These are phyloP conservation scores for Apaloderma vittatum DNA, from an alignment of 2,113 vertebrate species.

Conservation along the genomic window DNA sequence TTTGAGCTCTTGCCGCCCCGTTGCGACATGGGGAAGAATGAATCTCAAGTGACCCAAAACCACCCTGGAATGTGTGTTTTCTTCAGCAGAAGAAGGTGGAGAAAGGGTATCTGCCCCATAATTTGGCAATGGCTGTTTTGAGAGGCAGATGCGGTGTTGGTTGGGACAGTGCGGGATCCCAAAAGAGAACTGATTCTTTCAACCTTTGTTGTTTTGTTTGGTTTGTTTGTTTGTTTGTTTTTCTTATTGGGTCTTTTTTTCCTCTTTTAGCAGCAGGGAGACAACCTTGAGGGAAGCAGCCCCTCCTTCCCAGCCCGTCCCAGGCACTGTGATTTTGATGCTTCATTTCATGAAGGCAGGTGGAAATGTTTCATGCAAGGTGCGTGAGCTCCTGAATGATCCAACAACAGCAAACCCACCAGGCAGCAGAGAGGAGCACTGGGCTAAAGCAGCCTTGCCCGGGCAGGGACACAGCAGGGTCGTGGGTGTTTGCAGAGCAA, in stretches of 20 bases:
- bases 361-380: neutral
- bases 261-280: neutral
- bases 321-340: neutral
- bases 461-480: neutral
- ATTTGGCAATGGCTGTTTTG: neutral
- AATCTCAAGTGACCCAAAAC: slow-evolving; percentile 7
- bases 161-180: neutral
- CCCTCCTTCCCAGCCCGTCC: neutral
- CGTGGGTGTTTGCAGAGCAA: neutral
- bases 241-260: neutral
- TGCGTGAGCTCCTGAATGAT: neutral
- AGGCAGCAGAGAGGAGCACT: neutral
- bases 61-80: slow-evolving; percentile 4
- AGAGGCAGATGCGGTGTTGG: neutral
- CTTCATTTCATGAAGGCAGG: fast-evolving
- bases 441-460: neutral
- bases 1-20: slow-evolving; percentile 16
- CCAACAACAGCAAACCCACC: neutral
- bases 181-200: slow-evolving; percentile 74
- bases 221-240: neutral
- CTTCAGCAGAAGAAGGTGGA: slow-evolving; percentile 20
- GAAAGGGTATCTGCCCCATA: neutral
- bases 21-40: neutral
- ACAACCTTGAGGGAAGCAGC: neutral
- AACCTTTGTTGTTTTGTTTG: slow-evolving; percentile 4